Evolutionary conservation across 2,797 vertebrate genomes (phyloP), one percentile per base, ranked within the genome.

Genomic region (Gastrophryne carolinensis): DNA sequence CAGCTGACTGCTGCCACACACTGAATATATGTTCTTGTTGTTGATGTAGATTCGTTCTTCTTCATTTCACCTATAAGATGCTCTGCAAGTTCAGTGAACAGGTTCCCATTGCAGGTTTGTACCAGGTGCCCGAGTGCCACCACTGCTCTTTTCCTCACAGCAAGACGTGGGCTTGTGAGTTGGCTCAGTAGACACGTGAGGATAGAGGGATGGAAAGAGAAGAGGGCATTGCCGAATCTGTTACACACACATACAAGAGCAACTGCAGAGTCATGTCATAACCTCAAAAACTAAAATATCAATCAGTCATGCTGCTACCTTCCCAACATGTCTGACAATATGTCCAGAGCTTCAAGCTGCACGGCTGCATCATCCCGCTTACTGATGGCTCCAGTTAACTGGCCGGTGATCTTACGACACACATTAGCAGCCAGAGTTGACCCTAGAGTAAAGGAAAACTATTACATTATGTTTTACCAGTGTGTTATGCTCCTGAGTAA

Each of bases 251-350:
- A 50, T 27, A 41, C 10, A 5, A 53, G 29, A n/a, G n/a, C n/a
- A n/a, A n/a, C n/a, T n/a, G n/a, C n/a, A n/a, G n/a, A n/a, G n/a
- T n/a, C n/a, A n/a, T n/a, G n/a, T n/a, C n/a, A n/a, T n/a, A n/a
- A n/a, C n/a, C n/a, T n/a, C n/a, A n/a, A n/a, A n/a, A n/a, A n/a
- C n/a, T n/a, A n/a, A n/a, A n/a, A n/a, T n/a, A n/a, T n/a, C n/a
- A n/a, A n/a, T n/a, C n/a, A n/a, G n/a, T n/a, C n/a, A n/a, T n/a
- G n/a, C 2, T 2, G 30, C 19, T 82, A 98, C 97, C 96, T 93
- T 91, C 93, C 95, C 84, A 98, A 87, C 95, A 98, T 98, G 85
- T 98, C 96, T 0, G 94, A 95, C 82, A 98, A 89, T 84, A 98
- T 98, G 86, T 98, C 96, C 82, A 98, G 88, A 8, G 96, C 96